Conservation (phyloP, 2,797 vertebrate species). For the Artibeus jamaicensis region DNA sequence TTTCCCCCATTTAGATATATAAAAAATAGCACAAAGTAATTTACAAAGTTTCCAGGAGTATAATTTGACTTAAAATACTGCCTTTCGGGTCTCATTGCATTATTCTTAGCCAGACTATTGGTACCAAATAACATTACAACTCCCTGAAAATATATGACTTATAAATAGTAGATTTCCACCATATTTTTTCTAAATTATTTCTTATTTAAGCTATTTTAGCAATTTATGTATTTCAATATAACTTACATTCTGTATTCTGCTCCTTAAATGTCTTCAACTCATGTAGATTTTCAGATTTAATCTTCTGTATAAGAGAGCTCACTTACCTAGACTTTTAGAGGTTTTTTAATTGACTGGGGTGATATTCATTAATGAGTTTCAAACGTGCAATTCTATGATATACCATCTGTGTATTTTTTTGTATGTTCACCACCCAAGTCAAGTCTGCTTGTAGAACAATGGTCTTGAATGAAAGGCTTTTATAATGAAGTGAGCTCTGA, state of each 20-base stretch:
- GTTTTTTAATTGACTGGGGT: background rate
- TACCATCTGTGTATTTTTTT: no score
- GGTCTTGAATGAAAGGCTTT: background rate
- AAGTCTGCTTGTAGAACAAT: background rate
- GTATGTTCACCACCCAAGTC: no score
- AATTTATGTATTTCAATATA: constrained; percentile 23
- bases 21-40: background rate
- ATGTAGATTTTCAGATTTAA: constrained; percentile 20
- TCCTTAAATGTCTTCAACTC: background rate
- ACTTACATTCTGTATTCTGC: constrained; percentile 16
- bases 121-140: constrained; percentile 32
- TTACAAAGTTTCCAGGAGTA: background rate
- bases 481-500: background rate
- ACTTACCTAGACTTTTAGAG: background rate
- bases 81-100: background rate
- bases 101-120: background rate
- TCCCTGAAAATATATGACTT: background rate
- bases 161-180: background rate
- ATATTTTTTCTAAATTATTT: constrained; percentile 31
- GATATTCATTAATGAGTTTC: no score
- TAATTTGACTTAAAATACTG: constrained; percentile 41
- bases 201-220: constrained; percentile 14
- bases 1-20: background rate
- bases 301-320: background rate
- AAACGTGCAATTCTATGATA: no score